Percentiles rank a stretch among this genome's conserved stretches.
phyloP scores from a whole-genome alignment of 1,140 invertebrate genomes.

The Orius insidiosus region DNA sequence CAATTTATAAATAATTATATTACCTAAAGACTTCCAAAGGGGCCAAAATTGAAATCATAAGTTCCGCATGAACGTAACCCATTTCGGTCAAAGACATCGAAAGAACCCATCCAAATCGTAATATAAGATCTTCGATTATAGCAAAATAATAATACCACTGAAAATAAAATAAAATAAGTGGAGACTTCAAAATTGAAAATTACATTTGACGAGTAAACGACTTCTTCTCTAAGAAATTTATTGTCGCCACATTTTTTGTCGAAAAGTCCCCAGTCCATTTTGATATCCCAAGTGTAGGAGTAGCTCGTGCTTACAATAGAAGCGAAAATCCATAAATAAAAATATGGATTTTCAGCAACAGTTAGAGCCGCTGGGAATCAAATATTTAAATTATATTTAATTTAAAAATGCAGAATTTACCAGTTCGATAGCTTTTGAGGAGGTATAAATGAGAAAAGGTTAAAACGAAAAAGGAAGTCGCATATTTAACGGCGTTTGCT shows the following conservation, averaged over 20 bases:
- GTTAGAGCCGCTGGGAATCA: not conserved
- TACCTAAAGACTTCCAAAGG: slow-evolving; percentile 90
- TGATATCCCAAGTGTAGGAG: slow-evolving; percentile 73
- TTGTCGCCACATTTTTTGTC: slow-evolving; percentile 65
- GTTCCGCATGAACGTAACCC: slow-evolving; percentile 56
- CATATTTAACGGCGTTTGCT: slow-evolving; percentile 96
- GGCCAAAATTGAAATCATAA: slow-evolving; percentile 76
- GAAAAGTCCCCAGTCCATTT: slow-evolving; percentile 86
- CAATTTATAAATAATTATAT: slow-evolving; percentile 15
- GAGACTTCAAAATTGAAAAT: slow-evolving; percentile 15
- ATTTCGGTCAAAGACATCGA: slow-evolving; percentile 77
- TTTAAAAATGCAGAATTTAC: not conserved
- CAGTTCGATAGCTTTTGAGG: not conserved
- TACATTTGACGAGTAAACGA: slow-evolving; percentile 44
- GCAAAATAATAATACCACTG: slow-evolving; percentile 93
- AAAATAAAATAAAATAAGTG: slow-evolving; percentile 22
- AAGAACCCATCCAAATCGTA: slow-evolving; percentile 83
- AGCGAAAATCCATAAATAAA: slow-evolving; percentile 50
- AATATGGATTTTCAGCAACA: slow-evolving; percentile 37
- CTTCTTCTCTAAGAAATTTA: slow-evolving; percentile 45
- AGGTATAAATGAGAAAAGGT: slow-evolving; percentile 60
- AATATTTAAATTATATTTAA: slow-evolving; percentile 7
- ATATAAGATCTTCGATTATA: slow-evolving; percentile 84
- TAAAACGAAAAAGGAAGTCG: slow-evolving; percentile 90
- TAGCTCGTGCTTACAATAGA: slow-evolving; percentile 59